Evolutionary conservation across 1,140 invertebrate species (phyloP), one percentile per base, ranked within the genome.

Genomic region (Macrocentrus cingulum): DNA sequence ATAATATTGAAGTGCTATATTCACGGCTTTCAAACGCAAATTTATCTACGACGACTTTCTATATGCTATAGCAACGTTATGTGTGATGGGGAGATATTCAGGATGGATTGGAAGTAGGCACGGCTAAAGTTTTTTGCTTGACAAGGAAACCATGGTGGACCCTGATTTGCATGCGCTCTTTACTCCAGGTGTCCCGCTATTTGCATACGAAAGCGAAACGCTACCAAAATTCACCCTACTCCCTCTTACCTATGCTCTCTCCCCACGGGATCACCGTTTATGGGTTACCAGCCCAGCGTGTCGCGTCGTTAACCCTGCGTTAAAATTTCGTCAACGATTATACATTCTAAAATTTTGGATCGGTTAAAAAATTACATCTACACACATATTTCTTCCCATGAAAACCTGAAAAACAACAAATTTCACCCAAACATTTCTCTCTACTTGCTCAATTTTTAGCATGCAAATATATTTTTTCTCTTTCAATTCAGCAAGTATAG

Each of bases 121-220:
- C 34, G 7, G 34, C 29, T 16, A 56, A 56, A 56, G 42, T 57
- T 57, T 57, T 57, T 53, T 50, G 22, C 36, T 50, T 50, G 45
- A 42, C 55, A 57, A 57, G 45, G 36, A 50, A 49, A 50, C 45
- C 55, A 50, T 42, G 18, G 32, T 52, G 67, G 67, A 60, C 66
- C 69, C 46, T 59, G 68, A 77, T 76, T 75, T 77, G 72, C 75
- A 76, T 75, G 67, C 63, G 71, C 64, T 68, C 72, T 71, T 75
- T 66, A 56, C 70, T 69, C 74, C 75, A 77, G 72, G 74, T 77
- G 74, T 76, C 63, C 69, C 60, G 44, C 60, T 66, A 76, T 77
- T 76, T 77, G 71, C 74, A 77, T 77, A 72, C 71, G 71, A 75
- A 74, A 73, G 73, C 72, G 70, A 73, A 71, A 66, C 68, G 68